phyloP scores from a whole-genome alignment of 2,797 vertebrate species.

The Atherinosoma microstoma region DNA sequence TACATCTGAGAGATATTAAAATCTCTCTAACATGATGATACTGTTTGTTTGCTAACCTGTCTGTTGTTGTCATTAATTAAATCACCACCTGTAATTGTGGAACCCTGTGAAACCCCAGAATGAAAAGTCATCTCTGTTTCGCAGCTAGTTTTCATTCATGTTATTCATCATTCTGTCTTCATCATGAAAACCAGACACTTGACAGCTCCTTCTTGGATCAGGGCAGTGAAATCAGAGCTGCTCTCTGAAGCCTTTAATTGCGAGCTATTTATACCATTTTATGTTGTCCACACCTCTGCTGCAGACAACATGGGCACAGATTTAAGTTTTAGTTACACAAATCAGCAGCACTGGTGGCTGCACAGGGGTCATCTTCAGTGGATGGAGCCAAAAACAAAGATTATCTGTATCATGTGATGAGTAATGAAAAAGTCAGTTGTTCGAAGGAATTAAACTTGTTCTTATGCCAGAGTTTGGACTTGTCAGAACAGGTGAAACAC shows the following conservation, averaged over 20 bases:
- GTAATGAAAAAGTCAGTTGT: not conserved
- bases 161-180: conserved; percentile 12
- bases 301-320: not conserved
- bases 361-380: not conserved
- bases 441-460: not conserved
- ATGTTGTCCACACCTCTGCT: conserved; percentile 5
- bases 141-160: conserved; percentile 5
- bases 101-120: not conserved
- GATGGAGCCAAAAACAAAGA: not conserved
- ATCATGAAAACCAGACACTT: not conserved
- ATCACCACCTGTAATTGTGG: not conserved
- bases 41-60: not conserved
- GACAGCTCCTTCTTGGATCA: not conserved
- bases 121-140: not conserved
- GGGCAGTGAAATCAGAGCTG: conserved; percentile 16
- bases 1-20: no score
- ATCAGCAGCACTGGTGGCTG: not conserved
- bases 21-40: not conserved
- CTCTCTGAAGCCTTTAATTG: conserved; percentile 11
- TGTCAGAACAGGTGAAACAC: not conserved
- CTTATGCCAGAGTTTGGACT: not conserved
- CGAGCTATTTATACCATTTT: conserved; percentile 10
- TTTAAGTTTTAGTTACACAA: not conserved
- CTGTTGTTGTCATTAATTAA: not conserved
- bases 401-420: not conserved